A percentile compares a stretch with the other conserved stretches of the same genome.
These are phyloP conservation scores for Caenorhabditis inopinata DNA, from an alignment of 1,140 invertebrate genomes.

Conservation along the genomic window DNA sequence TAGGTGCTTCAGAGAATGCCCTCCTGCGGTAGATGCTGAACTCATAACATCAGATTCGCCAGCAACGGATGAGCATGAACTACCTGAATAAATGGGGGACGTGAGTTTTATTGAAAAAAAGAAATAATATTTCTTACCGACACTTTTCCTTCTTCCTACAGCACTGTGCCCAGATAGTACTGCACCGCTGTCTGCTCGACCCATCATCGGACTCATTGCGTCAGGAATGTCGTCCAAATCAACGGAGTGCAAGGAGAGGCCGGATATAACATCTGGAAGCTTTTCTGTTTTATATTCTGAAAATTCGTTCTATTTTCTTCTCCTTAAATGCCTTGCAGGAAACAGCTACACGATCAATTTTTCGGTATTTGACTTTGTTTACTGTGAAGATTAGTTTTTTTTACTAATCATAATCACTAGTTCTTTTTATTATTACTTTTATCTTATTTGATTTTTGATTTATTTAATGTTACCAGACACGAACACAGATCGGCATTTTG, in stretches of 20 bases:
- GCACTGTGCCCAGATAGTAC: neutral
- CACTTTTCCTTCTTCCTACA: conserved; percentile 20
- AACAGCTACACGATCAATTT: too few species aligned
- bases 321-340: too few species aligned
- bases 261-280: conserved; percentile 51
- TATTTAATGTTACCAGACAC: too few species aligned
- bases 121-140: neutral
- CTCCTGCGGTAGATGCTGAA: conserved; percentile 1
- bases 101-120: neutral
- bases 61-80: conserved; percentile 2
- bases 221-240: conserved; percentile 47
- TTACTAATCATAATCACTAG: neutral
- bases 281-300: too few species aligned
- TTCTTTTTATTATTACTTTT: too few species aligned
- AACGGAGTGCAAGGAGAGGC: conserved; percentile 44
- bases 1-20: neutral
- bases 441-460: too few species aligned
- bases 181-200: neutral
- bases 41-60: conserved; percentile 19
- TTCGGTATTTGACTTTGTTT: too few species aligned
- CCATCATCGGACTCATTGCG: conserved; percentile 30
- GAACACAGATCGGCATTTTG: conserved; percentile 33
- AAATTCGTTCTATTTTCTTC: too few species aligned
- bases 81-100: neutral
- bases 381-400: neutral